Base-by-base conservation (phyloP, 2,888 invertebrate genomes). In the Amiota minor region DNA sequence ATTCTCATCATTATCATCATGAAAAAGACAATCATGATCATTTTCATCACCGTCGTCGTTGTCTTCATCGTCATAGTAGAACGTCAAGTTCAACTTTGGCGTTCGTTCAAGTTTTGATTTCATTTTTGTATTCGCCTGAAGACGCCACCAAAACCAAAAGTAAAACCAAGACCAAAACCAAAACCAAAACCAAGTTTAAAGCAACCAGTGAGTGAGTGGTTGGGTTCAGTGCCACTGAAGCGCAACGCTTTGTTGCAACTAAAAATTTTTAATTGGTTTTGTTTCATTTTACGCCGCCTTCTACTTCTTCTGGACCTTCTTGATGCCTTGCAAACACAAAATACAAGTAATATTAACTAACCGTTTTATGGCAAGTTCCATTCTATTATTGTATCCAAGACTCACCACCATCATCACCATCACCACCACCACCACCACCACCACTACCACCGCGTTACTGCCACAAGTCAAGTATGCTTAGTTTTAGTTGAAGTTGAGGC, bases 211-310 rank as follows among this genome's bases (percentile, higher is more conserved):
- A 14, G 16, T 12, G 12, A 16, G 53, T 50, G 3, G 53, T 50
- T n/a, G 53, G 12, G 18, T 16, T 61, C 61, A 12, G 18, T 61
- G 61, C 70, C 55, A 53, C 65, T 50, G 23, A 49, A 50, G 67
- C 77, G 79, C 83, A 85, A 76, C 83, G 80, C 20, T 86, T 85
- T 83, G 85, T 82, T 86, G 82, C 84, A 85, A 86, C 82, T 82
- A 83, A 86, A 84, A 83, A 86, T 86, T 84, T 84, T 84, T 84
- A 84, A 84, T 84, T 84, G 84, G 84, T 84, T 86, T 84, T 84
- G 83, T 84, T 86, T 84, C 83, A 86, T 79, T 86, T 82, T 80
- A 35, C 77, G 84, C 80, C 82, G 81, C 78, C 82, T 79, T 80
- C 80, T 35, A 62, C 14, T n/a, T 14, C n/a, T 53, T 53, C 53